Evolutionary conservation across 1,140 invertebrate species (phyloP), one percentile per base, ranked within the genome.

Genomic region (Halesus radiatus): DNA sequence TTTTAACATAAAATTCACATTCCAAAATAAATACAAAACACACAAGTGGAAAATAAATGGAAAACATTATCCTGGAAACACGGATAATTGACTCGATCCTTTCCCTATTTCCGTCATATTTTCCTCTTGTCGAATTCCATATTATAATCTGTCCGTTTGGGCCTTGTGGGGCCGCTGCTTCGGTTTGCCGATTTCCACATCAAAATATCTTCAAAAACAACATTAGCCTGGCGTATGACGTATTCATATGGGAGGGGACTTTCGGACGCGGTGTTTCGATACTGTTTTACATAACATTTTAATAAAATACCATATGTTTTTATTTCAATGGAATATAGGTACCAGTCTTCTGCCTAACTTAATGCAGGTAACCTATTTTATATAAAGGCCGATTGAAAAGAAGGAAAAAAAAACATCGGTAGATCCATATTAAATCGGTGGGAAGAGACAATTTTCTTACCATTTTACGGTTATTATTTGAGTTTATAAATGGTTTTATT

Each of bases 161-260:
- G 50, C 13, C 29, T 75, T 3, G 10, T 10, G 10, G 37, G 37
- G 37, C 37, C 37, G 7, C 26, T 77, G 50, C 37, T 29, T 53
- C n/a, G 62, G 15, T 58, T 52, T 54, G 20, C 23, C 50, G 53
- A 56, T 74, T 78, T 62, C 18, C 22, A 77, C 76, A 79, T 79
- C 64, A 79, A 73, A 78, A 78, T 70, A 81, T 76, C 74, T 76
- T 68, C 60, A 79, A 79, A 82, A 77, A 80, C 81, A 82, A 82
- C 81, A 82, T 82, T 82, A 82, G 78, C 74, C 37, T 75, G 64
- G 78, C 80, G 79, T 74, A 80, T 80, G 81, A 82, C 76, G 78
- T 82, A 45, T 45, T 45, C 75, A 23, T 60, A 60, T 2, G 20
- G 23, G 23, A 60, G 56, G 56, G 56, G 18, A 23, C 23, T 29